phyloP scores from a whole-genome alignment of 2,113 vertebrate species.

The Atractosteus spatula region DNA sequence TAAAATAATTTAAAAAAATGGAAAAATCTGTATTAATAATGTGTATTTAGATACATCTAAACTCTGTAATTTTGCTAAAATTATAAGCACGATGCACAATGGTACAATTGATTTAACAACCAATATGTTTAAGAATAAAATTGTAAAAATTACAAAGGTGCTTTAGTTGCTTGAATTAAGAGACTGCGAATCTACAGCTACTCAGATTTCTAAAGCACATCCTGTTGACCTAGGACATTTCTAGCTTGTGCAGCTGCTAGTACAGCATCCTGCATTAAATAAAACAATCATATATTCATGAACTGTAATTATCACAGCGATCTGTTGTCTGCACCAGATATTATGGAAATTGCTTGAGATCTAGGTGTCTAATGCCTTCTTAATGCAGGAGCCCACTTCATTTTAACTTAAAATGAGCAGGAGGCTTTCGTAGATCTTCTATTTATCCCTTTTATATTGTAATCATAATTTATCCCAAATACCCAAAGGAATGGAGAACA shows the following conservation, averaged over 20 bases:
- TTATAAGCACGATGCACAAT: too few relatives aligned
- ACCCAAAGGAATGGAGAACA: neutral
- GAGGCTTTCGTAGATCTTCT: neutral
- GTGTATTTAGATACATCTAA: too few relatives aligned
- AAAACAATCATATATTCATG: constrained; percentile 10
- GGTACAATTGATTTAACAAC: too few relatives aligned
- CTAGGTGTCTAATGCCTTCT: neutral
- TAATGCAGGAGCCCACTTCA: neutral
- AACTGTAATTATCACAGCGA: neutral
- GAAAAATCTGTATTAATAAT: too few relatives aligned
- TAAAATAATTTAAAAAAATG: too few relatives aligned
- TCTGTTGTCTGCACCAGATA: neutral
- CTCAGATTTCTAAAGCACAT: neutral
- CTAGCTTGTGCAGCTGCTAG: neutral
- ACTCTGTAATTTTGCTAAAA: too few relatives aligned
- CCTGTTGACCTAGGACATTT: neutral
- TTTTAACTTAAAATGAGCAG: neutral
- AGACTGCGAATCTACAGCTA: too few relatives aligned
- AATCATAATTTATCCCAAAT: neutral
- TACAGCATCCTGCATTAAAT: neutral
- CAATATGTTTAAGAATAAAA: too few relatives aligned
- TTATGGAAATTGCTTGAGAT: constrained; percentile 6
- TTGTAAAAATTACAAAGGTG: too few relatives aligned
- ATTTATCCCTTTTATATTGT: constrained; percentile 1
- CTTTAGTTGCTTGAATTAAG: too few relatives aligned